Conservation (phyloP, 2,113 vertebrate species). For the Chloebia gouldiae region DNA sequence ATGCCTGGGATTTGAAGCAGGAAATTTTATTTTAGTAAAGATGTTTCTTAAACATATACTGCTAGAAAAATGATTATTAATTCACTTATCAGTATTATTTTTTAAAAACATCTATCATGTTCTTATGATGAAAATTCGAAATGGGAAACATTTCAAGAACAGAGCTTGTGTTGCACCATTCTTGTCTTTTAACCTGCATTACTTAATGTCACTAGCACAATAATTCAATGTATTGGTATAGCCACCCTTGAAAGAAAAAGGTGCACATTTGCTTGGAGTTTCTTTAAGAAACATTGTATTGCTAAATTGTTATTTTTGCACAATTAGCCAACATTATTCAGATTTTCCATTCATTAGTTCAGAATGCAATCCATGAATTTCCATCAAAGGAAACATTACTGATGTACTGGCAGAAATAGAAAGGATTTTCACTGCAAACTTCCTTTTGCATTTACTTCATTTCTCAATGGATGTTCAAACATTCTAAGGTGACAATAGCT, state of each 20-base stretch:
- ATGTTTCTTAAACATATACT: background rate
- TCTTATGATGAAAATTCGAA: background rate
- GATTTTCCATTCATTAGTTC: background rate
- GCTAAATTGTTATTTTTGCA: slow-evolving; percentile 1
- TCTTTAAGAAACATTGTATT: slow-evolving; percentile 41
- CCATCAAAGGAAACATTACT: slow-evolving; percentile 28
- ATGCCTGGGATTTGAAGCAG: background rate
- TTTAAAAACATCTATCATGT: background rate
- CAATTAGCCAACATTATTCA: slow-evolving; percentile 6
- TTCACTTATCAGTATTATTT: background rate
- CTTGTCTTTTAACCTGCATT: slow-evolving; percentile 17
- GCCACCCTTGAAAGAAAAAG: slow-evolving; percentile 22
- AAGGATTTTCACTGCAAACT: slow-evolving; percentile 20
- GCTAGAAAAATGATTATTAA: background rate
- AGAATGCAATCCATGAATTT: background rate
- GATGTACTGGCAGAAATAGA: background rate
- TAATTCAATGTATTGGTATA: background rate
- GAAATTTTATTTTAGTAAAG: background rate
- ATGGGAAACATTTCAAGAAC: background rate
- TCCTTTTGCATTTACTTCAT: slow-evolving; percentile 40
- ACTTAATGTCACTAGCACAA: background rate
- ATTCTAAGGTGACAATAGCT: background rate
- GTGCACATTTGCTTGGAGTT: background rate
- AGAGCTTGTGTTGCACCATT: background rate
- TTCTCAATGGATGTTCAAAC: background rate